phyloP scores from a whole-genome alignment of 2,888 invertebrate genomes.

The Unio pictorum region DNA sequence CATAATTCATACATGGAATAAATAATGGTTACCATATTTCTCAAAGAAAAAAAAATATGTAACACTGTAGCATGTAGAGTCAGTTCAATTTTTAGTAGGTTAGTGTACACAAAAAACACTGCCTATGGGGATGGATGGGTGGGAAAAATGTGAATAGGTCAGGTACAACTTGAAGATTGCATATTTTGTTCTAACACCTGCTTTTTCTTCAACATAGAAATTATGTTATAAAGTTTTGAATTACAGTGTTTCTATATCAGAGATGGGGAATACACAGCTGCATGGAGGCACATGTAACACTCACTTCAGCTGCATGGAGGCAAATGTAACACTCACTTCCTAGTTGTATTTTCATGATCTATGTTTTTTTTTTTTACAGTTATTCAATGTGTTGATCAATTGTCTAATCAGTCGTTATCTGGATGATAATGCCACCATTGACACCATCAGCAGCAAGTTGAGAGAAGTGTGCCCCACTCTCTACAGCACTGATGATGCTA shows the following conservation, averaged over 20 bases:
- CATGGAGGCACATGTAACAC: background rate
- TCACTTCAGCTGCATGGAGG: background rate
- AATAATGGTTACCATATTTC: no score
- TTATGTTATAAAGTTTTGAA: no score
- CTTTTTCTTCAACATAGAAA: no score
- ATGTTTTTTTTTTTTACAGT: constrained; percentile 40
- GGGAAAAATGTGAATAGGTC: no score
- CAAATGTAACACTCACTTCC: background rate
- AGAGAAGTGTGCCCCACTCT: constrained; percentile 93
- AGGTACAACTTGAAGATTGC: no score
- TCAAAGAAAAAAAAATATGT: no score
- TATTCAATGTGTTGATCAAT: constrained; percentile 81
- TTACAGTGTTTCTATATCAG: background rate
- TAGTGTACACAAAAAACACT: no score
- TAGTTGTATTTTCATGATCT: background rate
- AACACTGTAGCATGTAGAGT: no score
- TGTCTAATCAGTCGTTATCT: constrained; percentile 92
- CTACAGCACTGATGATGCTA: constrained; percentile 95
- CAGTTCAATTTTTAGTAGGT: no score
- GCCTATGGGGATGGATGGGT: no score
- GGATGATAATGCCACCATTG: constrained; percentile 94
- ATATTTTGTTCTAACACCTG: no score
- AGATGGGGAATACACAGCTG: background rate
- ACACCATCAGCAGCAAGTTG: constrained; percentile 88
- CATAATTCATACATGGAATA: no score